phyloP scores from a whole-genome alignment of 2,113 vertebrate species.

The Notechis scutatus region DNA sequence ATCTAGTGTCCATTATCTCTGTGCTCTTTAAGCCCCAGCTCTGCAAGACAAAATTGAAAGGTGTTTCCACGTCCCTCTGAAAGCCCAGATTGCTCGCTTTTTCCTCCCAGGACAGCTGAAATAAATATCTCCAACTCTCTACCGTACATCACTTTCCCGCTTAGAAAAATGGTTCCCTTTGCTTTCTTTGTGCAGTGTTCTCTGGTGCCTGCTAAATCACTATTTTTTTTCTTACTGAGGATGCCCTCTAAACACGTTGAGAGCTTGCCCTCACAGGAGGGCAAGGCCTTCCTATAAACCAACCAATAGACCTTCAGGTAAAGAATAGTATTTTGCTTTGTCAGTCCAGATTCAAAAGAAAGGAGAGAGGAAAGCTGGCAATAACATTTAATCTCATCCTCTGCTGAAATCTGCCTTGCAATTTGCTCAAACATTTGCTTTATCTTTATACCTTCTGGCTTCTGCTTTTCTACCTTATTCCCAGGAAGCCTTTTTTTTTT shows the following conservation, averaged over 20 bases:
- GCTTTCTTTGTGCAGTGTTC: not conserved
- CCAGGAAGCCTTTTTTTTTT: not conserved
- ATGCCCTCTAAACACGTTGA: not conserved
- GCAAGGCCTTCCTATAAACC: not conserved
- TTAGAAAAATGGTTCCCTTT: not conserved
- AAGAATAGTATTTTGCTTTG: not conserved
- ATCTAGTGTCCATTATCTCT: not conserved
- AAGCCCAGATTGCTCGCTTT: not conserved
- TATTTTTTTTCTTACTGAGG: not conserved
- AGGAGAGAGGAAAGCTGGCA: not conserved
- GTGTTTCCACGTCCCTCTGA: not conserved
- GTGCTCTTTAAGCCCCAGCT: not conserved
- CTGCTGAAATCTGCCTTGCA: not conserved
- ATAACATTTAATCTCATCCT: not conserved
- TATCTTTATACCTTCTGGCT: not conserved
- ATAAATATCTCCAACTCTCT: not conserved
- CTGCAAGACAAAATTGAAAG: not conserved
- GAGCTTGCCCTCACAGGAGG: not conserved
- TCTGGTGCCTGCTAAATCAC: not conserved
- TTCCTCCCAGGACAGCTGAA: not conserved
- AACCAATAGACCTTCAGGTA: not conserved
- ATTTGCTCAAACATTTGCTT: not conserved
- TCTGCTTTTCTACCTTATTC: not conserved
- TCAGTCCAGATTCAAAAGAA: not conserved
- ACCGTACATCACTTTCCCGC: not conserved